phyloP scores from a whole-genome alignment of 2,797 vertebrate genomes.

The Labeo calbasu region DNA sequence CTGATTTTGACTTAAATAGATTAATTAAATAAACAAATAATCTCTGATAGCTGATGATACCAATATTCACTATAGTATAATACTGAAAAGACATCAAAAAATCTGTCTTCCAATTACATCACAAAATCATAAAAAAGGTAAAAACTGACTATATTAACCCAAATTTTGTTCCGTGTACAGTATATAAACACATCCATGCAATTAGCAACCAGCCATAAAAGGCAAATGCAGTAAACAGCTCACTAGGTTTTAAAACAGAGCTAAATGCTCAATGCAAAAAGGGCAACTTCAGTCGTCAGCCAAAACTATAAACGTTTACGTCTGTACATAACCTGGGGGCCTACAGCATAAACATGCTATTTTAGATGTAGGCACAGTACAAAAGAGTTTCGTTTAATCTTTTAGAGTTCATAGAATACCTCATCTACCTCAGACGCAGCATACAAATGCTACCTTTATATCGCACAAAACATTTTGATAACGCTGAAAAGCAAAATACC shows the following conservation, averaged over 20 bases:
- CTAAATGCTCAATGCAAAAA: background rate
- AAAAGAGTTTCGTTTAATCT: conserved; percentile 14
- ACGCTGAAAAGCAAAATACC: conserved; percentile 59
- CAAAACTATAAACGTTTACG: background rate
- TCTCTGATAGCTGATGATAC: background rate
- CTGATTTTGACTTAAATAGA: background rate
- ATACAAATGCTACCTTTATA: conserved; percentile 48
- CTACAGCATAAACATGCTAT: conserved; percentile 7
- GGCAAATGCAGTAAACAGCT: background rate
- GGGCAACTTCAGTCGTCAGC: background rate
- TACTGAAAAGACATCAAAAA: background rate
- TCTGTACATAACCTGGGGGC: background rate
- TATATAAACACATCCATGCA: background rate
- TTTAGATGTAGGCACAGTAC: background rate
- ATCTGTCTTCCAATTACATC: background rate
- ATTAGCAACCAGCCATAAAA: background rate
- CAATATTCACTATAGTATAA: background rate
- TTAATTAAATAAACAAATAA: background rate
- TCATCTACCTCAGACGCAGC: conserved; percentile 12
- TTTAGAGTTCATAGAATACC: background rate
- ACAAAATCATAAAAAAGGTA: background rate
- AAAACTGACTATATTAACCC: background rate
- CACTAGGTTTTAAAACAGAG: background rate
- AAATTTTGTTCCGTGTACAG: background rate
- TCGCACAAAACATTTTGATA: conserved; percentile 46